Conservation (phyloP, 2,113 vertebrate genomes). For the Vulpes lagopus region DNA sequence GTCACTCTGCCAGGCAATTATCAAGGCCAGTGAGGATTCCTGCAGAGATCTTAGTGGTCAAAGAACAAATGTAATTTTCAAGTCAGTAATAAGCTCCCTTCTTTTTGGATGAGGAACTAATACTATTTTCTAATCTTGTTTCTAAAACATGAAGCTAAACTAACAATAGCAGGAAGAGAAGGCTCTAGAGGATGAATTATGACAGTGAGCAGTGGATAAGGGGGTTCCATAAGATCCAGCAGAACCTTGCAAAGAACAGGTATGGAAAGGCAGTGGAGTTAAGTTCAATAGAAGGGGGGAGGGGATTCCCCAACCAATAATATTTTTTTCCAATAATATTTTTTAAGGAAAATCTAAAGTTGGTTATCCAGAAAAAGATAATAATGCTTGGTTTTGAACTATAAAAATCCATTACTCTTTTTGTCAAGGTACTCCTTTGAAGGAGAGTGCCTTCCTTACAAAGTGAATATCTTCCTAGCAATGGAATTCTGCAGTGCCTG, state of each 20-base stretch:
- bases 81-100: constrained; percentile 8
- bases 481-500: constrained; percentile 29
- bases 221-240: rapidly evolving
- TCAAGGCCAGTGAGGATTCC: background rate
- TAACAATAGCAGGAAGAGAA: background rate
- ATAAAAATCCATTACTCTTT: background rate
- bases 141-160: background rate
- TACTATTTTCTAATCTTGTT: background rate
- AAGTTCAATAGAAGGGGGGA: background rate
- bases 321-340: background rate
- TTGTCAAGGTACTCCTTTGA: constrained; percentile 24
- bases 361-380: constrained; percentile 20
- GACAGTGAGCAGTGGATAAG: background rate
- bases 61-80: background rate
- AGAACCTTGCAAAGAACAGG: background rate
- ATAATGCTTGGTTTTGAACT: background rate
- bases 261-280: background rate
- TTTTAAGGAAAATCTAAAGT: constrained; percentile 29
- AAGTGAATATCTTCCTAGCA: background rate
- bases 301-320: background rate
- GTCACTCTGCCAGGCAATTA: constrained; percentile 28
- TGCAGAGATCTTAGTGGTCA: background rate
- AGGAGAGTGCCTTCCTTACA: background rate
- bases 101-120: constrained; percentile 26
- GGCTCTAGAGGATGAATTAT: background rate